Evolutionary conservation across 1,140 invertebrate genomes (phyloP).

Genomic region (Batillaria attramentaria): DNA sequence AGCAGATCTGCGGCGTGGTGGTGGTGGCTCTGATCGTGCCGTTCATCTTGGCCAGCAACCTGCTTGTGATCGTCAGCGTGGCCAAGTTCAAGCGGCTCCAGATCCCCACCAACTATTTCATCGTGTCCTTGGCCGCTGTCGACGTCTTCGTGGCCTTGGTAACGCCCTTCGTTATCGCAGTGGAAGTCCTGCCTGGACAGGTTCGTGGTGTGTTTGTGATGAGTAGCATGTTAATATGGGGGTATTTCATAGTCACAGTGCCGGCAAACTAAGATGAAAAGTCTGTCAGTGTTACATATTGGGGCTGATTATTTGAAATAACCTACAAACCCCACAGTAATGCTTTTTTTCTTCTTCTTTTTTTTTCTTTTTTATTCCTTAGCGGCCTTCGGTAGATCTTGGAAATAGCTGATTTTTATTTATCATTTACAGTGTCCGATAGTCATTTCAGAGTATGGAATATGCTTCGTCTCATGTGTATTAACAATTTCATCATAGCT

Average conservation of each 20-base stretch:
- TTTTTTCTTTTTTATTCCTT: too few species aligned
- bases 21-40: slow-evolving; percentile 78
- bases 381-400: background rate
- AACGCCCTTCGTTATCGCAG: slow-evolving; percentile 49
- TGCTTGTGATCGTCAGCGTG: slow-evolving; percentile 64
- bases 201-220: background rate
- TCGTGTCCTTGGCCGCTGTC: slow-evolving; percentile 88
- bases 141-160: slow-evolving; percentile 90
- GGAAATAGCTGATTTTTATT: background rate
- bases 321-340: too few species aligned
- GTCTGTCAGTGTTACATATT: too few species aligned
- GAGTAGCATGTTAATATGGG: too few species aligned
- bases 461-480: background rate
- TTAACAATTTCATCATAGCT: background rate
- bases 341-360: too few species aligned
- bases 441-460: background rate
- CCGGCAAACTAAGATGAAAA: too few species aligned
- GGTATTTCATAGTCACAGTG: too few species aligned
- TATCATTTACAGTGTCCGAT: background rate
- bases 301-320: too few species aligned
- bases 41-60: slow-evolving; percentile 85
- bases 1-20: slow-evolving; percentile 48
- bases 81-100: slow-evolving; percentile 83
- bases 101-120: slow-evolving; percentile 93
- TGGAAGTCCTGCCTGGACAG: slow-evolving; percentile 39